These are phyloP conservation scores for Oligia latruncula DNA, from an alignment of 2,888 invertebrate species.

Conservation along the genomic window DNA sequence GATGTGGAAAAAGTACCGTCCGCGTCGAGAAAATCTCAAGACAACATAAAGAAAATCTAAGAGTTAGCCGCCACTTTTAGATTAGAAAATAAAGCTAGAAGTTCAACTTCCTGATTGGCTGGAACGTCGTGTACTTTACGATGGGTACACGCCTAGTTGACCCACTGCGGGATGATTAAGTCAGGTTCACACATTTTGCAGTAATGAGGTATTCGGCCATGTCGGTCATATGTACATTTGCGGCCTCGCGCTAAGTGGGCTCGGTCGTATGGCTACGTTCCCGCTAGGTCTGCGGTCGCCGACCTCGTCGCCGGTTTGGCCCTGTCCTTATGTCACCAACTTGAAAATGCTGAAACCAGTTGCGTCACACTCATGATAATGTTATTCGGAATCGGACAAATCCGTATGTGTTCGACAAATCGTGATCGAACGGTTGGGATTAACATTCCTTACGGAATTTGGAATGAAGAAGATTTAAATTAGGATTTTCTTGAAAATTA, in stretches of 20 bases:
- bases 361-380: slow-evolving; percentile 55
- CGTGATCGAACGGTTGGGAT: slow-evolving; percentile 14
- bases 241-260: slow-evolving; percentile 69
- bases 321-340: slow-evolving; percentile 73
- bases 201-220: slow-evolving; percentile 59
- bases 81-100: slow-evolving; percentile 25
- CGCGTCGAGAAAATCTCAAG: background rate
- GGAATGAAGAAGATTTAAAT: slow-evolving; percentile 14
- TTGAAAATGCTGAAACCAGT: slow-evolving; percentile 62
- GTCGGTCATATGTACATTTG: slow-evolving; percentile 61
- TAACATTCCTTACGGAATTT: slow-evolving; percentile 7
- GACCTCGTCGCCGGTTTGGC: slow-evolving; percentile 74
- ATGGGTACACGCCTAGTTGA: slow-evolving; percentile 44
- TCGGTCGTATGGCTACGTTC: slow-evolving; percentile 64
- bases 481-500: background rate
- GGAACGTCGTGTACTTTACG: slow-evolving; percentile 38
- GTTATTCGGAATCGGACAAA: slow-evolving; percentile 41
- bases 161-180: slow-evolving; percentile 56
- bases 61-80: slow-evolving; percentile 1
- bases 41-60: slow-evolving; percentile 16
- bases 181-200: slow-evolving; percentile 58
- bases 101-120: slow-evolving; percentile 35
- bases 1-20: background rate
- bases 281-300: slow-evolving; percentile 75
- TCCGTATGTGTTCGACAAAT: slow-evolving; percentile 24